Evolutionary conservation across 1,140 invertebrate genomes (phyloP).

Genomic region (Listronotus bonariensis): DNA sequence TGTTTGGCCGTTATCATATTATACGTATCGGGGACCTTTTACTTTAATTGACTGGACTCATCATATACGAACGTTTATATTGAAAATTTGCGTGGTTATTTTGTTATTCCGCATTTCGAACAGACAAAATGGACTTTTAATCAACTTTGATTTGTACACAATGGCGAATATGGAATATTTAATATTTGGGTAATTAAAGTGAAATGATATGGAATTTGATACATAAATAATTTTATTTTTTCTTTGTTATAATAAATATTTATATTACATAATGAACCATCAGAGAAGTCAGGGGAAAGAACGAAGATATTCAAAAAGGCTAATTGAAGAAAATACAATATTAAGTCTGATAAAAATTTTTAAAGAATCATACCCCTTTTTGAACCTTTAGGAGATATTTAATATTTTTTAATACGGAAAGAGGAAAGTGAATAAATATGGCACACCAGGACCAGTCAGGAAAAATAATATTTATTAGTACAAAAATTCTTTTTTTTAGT

Average conservation of each 20-base stretch:
- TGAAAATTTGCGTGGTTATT: constrained; percentile 20
- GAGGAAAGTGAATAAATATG: too few species aligned
- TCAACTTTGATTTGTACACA: constrained; percentile 36
- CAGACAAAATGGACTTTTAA: constrained; percentile 36
- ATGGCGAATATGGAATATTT: constrained; percentile 27
- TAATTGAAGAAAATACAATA: too few species aligned
- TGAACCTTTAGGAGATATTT: too few species aligned
- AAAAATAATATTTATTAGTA: too few species aligned
- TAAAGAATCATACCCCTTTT: too few species aligned
- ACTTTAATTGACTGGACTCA: constrained; percentile 46
- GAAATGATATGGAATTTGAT: constrained; percentile 20
- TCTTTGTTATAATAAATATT: constrained; percentile 1
- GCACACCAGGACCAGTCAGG: too few species aligned
- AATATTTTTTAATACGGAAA: too few species aligned
- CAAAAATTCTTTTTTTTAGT: too few species aligned
- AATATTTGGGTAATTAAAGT: constrained; percentile 30
- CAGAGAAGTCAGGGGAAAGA: too few species aligned
- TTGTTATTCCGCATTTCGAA: constrained; percentile 22
- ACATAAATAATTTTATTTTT: constrained; percentile 18
- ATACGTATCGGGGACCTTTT: constrained; percentile 43
- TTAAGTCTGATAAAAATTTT: too few species aligned
- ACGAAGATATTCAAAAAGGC: too few species aligned
- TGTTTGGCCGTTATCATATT: constrained; percentile 44
- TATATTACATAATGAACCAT: too few species aligned
- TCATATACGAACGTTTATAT: constrained; percentile 22